These are phyloP conservation scores for Chesias legatella DNA, from an alignment of 2,888 invertebrate genomes.

Conservation along the genomic window DNA sequence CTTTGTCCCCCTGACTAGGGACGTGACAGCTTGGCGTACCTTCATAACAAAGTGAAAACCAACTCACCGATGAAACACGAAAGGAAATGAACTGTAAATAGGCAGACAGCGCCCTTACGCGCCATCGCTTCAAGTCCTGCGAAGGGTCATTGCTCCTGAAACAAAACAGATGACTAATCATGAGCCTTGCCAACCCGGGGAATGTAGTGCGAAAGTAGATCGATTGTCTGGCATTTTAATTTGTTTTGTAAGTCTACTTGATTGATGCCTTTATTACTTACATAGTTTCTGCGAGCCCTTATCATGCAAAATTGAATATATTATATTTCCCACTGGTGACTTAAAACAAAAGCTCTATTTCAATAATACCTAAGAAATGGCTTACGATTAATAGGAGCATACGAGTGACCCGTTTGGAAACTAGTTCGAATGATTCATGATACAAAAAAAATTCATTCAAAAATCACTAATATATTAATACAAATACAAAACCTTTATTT, in stretches of 20 bases:
- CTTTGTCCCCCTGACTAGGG: not conserved
- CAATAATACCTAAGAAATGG: no score
- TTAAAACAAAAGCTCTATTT: no score
- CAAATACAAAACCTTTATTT: no score
- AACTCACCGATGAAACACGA: slow-evolving; percentile 71
- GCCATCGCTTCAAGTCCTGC: slow-evolving; percentile 53
- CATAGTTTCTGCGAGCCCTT: no score
- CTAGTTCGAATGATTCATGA: no score
- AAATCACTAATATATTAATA: no score
- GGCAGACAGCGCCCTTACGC: slow-evolving; percentile 56
- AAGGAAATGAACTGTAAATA: slow-evolving; percentile 73
- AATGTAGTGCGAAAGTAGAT: slow-evolving; percentile 15
- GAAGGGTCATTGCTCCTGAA: slow-evolving; percentile 65
- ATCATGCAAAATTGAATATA: no score
- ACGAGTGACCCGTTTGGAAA: no score
- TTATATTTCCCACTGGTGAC: no score
- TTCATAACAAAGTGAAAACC: slow-evolving; percentile 3
- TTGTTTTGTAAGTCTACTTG: slow-evolving; percentile 18
- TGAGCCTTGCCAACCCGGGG: slow-evolving; percentile 45
- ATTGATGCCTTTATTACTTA: slow-evolving; percentile 1
- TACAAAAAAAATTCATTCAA: no score
- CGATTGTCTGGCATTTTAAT: slow-evolving; percentile 19
- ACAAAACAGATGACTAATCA: slow-evolving; percentile 51
- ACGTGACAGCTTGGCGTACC: not conserved
- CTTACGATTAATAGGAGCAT: no score